A percentile compares a stretch with the other conserved stretches of the same genome.
Conservation (phyloP, 2,888 invertebrate genomes). For the Athalia cordata region DNA sequence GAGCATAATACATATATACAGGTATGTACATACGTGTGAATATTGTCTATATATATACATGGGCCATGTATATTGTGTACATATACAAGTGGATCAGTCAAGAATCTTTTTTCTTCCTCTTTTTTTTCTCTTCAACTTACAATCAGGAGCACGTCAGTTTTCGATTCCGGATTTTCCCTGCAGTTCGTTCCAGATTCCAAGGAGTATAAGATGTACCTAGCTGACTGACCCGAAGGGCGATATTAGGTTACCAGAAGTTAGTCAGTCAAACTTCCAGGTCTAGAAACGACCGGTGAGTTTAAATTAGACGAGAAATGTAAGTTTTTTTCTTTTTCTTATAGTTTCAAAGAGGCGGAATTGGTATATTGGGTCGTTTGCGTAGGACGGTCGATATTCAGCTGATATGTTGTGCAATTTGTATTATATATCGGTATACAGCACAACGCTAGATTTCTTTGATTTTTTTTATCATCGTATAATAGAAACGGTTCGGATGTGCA, state of each 20-base stretch:
- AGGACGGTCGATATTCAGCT: too few species aligned
- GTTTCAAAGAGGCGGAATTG: too few species aligned
- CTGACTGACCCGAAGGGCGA: not conserved
- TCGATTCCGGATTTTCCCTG: not conserved
- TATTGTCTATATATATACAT: not conserved
- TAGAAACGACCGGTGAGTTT: not conserved
- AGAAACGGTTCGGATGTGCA: too few species aligned
- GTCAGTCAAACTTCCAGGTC: not conserved
- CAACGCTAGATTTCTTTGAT: too few species aligned
- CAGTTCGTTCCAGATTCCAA: not conserved
- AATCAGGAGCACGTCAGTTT: constrained; percentile 26
- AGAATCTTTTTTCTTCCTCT: not conserved
- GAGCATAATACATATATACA: not conserved
- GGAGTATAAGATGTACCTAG: too few species aligned
- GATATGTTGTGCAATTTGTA: too few species aligned
- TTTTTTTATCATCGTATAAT: too few species aligned
- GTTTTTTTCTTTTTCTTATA: not conserved
- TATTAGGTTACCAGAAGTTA: not conserved
- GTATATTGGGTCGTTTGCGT: too few species aligned
- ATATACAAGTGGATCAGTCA: not conserved
- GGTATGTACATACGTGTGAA: not conserved
- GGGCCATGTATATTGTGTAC: not conserved
- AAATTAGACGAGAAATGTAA: not conserved
- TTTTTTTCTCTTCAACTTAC: not conserved
- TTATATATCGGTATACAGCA: too few species aligned